These are phyloP conservation scores for Atrichornis clamosus DNA, from an alignment of 2,113 vertebrate genomes.

Conservation along the genomic window DNA sequence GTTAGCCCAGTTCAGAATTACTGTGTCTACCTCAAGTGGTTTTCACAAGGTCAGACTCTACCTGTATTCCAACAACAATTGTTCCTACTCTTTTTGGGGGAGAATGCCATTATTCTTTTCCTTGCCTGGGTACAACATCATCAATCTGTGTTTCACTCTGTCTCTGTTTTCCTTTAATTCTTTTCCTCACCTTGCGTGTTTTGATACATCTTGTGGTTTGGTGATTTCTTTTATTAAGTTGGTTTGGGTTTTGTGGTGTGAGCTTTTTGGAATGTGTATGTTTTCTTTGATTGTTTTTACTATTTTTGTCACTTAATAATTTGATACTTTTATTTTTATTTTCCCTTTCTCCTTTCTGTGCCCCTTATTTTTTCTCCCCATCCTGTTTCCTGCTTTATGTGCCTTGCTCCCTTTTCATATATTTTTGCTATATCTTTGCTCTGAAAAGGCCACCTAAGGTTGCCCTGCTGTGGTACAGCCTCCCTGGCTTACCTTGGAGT, in stretches of 20 bases:
- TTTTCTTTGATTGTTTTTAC: background rate
- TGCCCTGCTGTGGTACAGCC: background rate
- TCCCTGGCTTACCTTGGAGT: conserved; percentile 33
- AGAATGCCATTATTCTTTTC: background rate
- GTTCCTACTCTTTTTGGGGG: background rate
- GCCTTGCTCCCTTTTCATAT: background rate
- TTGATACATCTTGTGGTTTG: background rate
- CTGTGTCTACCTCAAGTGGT: background rate
- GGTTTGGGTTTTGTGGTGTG: background rate
- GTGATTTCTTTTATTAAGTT: background rate
- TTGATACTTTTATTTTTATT: background rate
- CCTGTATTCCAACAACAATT: background rate
- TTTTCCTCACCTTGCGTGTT: background rate
- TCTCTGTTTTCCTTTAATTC: background rate
- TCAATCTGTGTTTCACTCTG: background rate
- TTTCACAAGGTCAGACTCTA: background rate
- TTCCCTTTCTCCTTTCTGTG: background rate
- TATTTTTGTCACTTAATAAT: background rate
- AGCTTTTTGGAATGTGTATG: background rate
- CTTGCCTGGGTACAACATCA: background rate
- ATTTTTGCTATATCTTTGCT: background rate
- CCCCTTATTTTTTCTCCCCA: background rate
- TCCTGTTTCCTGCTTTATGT: background rate
- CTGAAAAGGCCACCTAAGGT: conserved; percentile 40
- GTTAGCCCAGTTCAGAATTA: background rate